Evolutionary conservation across 2,888 invertebrate genomes (phyloP).

Genomic region (Dugesia japonica): DNA sequence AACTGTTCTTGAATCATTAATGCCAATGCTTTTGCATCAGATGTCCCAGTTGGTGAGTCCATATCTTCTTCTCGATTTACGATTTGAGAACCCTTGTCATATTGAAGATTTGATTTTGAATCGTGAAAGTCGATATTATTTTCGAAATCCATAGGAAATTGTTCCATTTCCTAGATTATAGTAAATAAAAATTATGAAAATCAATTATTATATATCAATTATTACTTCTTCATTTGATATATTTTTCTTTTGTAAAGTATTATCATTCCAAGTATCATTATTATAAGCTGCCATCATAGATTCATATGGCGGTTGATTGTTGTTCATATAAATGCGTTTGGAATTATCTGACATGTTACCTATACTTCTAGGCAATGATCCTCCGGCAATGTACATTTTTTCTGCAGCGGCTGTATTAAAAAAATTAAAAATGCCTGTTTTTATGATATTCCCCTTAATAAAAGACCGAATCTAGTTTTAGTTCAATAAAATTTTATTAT

Average conservation of each 20-base stretch:
- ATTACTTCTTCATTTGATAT: not conserved
- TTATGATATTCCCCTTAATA: too few relatives aligned
- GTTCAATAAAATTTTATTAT: too few relatives aligned
- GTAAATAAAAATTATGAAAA: not conserved
- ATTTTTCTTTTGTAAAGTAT: not conserved
- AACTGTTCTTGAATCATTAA: slow-evolving; percentile 96
- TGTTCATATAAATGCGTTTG: not conserved
- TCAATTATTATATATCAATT: not conserved
- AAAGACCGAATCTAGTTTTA: too few relatives aligned
- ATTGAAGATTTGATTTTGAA: not conserved
- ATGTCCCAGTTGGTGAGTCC: slow-evolving; percentile 22
- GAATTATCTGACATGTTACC: slow-evolving; percentile 1
- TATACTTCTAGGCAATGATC: not conserved
- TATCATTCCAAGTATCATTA: not conserved
- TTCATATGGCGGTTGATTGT: not conserved
- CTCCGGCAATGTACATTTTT: not conserved
- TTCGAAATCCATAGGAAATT: slow-evolving; percentile 2
- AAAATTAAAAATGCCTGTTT: too few relatives aligned
- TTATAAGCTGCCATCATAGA: not conserved
- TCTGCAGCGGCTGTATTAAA: not conserved
- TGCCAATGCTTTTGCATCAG: slow-evolving; percentile 89
- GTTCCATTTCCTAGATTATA: too few relatives aligned
- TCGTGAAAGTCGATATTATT: not conserved
- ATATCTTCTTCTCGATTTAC: not conserved
- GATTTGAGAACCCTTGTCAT: not conserved